Evolutionary conservation across 2,888 invertebrate genomes (phyloP), one percentile per base, ranked within the genome.

Genomic region (Cerastis rubricosa): DNA sequence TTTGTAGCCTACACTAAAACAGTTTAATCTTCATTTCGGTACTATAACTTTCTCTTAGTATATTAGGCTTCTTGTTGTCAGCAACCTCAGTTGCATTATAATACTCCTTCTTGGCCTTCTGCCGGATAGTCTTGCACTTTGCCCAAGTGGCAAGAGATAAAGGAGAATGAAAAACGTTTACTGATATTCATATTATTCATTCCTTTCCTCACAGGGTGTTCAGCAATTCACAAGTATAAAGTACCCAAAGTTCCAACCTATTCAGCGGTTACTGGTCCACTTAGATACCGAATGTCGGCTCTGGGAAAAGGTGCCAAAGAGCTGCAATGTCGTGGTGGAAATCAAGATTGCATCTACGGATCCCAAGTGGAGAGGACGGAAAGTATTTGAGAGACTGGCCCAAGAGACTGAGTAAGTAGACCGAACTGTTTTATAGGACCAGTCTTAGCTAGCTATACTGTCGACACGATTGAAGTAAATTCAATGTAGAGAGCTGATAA

Each of bases 261-360:
- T 74, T n/a, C 40, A 61, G 11, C 66, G 29, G 0, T 6, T 76
- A 4, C 14, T 76, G 9, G n/a, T n/a, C 14, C 19, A 74, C 65
- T 43, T 76, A 29, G 47, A 51, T 4, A 66, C 14, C 11, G n/a
- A 76, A 19, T 17, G 49, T 29, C 59, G 43, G 43, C 49, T 75
- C 19, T 76, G 76, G 74, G 74, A 76, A 29, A 66, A 66, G 49
- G 49, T 74, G n/a, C 76, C 76, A 49, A 49, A n/a, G 19, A 49
- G 40, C n/a, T 59, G 74, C 40, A 54, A 59, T 19, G 14, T n/a
- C 19, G 11, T 76, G 9, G 65, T 76, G 7, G 65, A 74, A 19
- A 14, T 76, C 17, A 76, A 65, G 47, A 29, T 76, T 49, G 74
- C 76, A 17, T 76, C 65, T 6, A 74, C 59, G 9, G 65, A 76